Percentiles rank a stretch among this genome's conserved stretches.
Conservation (phyloP, 2,113 vertebrate genomes). For the Corythornis madagascariensis region DNA sequence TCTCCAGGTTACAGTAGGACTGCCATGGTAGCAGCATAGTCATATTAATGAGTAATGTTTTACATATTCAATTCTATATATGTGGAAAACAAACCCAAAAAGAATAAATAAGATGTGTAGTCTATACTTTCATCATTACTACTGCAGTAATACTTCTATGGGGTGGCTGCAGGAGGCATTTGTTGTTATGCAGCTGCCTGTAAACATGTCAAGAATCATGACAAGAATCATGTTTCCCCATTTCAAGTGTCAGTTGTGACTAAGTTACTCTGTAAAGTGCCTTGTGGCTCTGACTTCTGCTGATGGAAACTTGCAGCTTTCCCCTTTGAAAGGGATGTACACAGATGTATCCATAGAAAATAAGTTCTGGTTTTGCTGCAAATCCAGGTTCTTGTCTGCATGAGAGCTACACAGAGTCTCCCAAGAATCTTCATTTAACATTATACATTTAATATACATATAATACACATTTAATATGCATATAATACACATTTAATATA, state of each 20-base stretch:
- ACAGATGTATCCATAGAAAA: neutral
- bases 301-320: neutral
- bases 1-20: neutral
- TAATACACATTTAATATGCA: neutral
- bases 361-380: neutral
- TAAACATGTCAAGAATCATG: neutral
- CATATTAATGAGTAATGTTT: neutral
- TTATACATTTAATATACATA: neutral
- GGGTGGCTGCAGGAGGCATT: neutral
- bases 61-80: too few species aligned
- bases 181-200: slow-evolving; percentile 2
- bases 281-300: neutral
- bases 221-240: neutral
- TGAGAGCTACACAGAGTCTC: neutral
- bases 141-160: neutral
- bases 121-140: neutral
- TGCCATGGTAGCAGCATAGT: neutral
- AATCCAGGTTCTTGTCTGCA: neutral
- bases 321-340: neutral
- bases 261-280: neutral
- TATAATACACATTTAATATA: too few species aligned
- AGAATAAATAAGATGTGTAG: neutral
- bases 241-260: neutral
- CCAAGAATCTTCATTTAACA: neutral
- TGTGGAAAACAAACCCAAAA: too few species aligned